phyloP scores from a whole-genome alignment of 2,797 vertebrate species.

The Choloepus didactylus region DNA sequence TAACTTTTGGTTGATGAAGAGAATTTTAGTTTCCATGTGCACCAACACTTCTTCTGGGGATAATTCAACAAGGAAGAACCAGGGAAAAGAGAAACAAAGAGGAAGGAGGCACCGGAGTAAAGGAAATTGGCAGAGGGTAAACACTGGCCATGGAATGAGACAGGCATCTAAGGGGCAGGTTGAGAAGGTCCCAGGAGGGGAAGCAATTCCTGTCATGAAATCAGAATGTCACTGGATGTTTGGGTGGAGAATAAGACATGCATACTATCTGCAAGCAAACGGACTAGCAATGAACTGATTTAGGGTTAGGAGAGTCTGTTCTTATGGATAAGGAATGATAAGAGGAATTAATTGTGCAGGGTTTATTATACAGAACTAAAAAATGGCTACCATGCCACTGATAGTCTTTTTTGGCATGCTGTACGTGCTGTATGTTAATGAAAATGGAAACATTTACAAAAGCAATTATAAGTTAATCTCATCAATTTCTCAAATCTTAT shows the following conservation, averaged over 20 bases:
- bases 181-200: constrained; percentile 24
- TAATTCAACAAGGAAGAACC: background rate
- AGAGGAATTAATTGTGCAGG: constrained; percentile 32
- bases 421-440: background rate
- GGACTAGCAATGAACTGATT: background rate
- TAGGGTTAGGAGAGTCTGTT: background rate
- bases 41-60: background rate
- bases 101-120: background rate
- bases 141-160: background rate
- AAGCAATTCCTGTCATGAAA: constrained; percentile 8
- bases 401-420: background rate
- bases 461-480: background rate
- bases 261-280: background rate
- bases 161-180: background rate
- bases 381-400: background rate
- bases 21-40: background rate
- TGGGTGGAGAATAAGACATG: background rate
- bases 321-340: constrained; percentile 35
- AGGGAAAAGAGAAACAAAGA: background rate
- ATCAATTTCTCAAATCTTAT: background rate
- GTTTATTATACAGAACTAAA: background rate
- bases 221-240: background rate
- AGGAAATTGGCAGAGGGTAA: background rate
- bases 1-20: background rate
- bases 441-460: constrained; percentile 60